Conservation (phyloP, 1,140 invertebrate genomes). For the Orius insidiosus region DNA sequence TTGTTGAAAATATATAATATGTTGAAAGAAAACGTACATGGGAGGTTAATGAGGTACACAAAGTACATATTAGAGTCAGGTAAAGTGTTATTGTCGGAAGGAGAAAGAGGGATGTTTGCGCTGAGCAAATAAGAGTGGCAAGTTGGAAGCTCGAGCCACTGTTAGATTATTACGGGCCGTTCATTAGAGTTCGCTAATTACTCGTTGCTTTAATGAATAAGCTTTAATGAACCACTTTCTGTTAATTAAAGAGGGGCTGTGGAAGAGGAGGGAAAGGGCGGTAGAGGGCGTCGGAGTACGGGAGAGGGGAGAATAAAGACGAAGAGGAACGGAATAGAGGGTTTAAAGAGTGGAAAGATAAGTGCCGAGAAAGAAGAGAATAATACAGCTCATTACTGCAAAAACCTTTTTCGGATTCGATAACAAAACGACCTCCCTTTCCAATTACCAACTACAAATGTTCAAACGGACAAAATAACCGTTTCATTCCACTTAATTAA, state of each 20-base stretch:
- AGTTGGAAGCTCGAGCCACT: constrained; percentile 9
- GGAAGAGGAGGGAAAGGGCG: not conserved
- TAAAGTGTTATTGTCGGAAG: constrained; percentile 11
- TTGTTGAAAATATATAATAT: no score
- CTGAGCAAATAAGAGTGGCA: constrained; percentile 10
- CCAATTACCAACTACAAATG: constrained; percentile 17
- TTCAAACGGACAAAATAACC: constrained; percentile 17
- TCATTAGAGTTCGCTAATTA: constrained; percentile 69
- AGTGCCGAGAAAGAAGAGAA: constrained; percentile 12
- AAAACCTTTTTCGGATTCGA: constrained; percentile 17
- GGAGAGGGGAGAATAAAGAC: constrained; percentile 5
- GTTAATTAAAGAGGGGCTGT: constrained; percentile 57
- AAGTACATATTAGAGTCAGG: constrained; percentile 9
- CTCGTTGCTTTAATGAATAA: constrained; percentile 72
- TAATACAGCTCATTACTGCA: constrained; percentile 14
- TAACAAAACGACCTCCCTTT: constrained; percentile 12
- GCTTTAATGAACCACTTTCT: constrained; percentile 72
- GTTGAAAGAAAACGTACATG: no score
- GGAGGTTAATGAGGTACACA: constrained; percentile 11
- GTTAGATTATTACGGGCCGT: constrained; percentile 27
- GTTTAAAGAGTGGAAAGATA: constrained; percentile 12
- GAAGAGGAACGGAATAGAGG: constrained; percentile 8
- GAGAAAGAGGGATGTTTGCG: constrained; percentile 12
- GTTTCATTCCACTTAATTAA: constrained; percentile 17
- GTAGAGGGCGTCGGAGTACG: not conserved